Evolutionary conservation across 2,888 invertebrate genomes (phyloP).

Genomic region (Acrobasis repandana): DNA sequence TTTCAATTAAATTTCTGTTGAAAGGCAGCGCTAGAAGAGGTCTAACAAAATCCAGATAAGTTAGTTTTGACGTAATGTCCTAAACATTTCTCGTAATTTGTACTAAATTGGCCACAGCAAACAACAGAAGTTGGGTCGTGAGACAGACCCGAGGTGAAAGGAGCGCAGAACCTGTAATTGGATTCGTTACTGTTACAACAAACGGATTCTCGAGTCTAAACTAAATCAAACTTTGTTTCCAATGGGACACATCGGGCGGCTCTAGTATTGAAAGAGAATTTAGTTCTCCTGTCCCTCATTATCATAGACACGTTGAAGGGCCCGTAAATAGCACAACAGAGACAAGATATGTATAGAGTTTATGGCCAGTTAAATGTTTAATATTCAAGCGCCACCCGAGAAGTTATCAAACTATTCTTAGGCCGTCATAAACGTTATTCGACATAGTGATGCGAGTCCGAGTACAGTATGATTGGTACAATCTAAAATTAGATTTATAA

Average conservation of each 20-base stretch:
- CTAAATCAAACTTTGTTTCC: slow-evolving; percentile 78
- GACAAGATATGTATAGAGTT: slow-evolving; percentile 40
- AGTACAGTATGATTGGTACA: neutral
- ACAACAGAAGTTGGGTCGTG: slow-evolving; percentile 6
- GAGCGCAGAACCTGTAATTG: slow-evolving; percentile 50
- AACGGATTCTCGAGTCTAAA: slow-evolving; percentile 72
- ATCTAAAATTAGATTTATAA: neutral
- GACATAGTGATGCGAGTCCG: neutral
- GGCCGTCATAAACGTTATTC: neutral
- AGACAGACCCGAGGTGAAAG: slow-evolving; percentile 3
- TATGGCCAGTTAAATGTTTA: slow-evolving; percentile 38
- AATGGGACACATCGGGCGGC: slow-evolving; percentile 56
- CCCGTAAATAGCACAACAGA: slow-evolving; percentile 39
- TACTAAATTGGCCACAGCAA: slow-evolving; percentile 18
- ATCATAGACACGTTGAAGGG: slow-evolving; percentile 46
- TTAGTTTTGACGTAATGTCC: neutral
- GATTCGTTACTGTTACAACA: slow-evolving; percentile 63
- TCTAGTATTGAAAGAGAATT: slow-evolving; percentile 56
- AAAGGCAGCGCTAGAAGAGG: too few species aligned
- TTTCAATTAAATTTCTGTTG: too few species aligned
- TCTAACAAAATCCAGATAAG: too few species aligned
- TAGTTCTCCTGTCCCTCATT: slow-evolving; percentile 58
- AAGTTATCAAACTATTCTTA: neutral
- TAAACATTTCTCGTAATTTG: slow-evolving; percentile 23
- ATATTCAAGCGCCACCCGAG: slow-evolving; percentile 9